phyloP scores from a whole-genome alignment of 2,888 invertebrate genomes.

The Phyto melanocephala region DNA sequence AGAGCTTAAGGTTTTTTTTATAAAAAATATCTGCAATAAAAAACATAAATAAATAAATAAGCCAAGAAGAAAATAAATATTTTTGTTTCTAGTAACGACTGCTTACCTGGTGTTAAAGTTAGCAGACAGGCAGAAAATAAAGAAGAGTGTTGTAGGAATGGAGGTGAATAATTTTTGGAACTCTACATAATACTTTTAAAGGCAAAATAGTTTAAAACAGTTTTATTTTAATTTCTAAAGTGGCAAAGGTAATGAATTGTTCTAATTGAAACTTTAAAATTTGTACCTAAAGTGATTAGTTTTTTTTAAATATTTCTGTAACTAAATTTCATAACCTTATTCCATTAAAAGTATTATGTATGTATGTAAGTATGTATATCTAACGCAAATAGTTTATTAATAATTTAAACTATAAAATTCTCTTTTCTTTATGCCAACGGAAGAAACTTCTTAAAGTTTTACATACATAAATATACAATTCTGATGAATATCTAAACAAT shows the following conservation, averaged over 20 bases:
- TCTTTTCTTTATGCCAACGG: conserved; percentile 28
- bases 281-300: too few species aligned
- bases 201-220: too few species aligned
- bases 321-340: too few species aligned
- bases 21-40: background rate
- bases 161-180: background rate
- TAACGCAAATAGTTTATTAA: too few species aligned
- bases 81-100: background rate
- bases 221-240: too few species aligned
- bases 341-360: too few species aligned
- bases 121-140: conserved; percentile 4
- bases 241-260: too few species aligned
- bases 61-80: too few species aligned
- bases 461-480: conserved; percentile 18
- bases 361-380: too few species aligned
- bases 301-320: too few species aligned
- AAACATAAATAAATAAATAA: background rate
- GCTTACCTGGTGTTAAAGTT: conserved; percentile 2
- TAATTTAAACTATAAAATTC: background rate
- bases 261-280: too few species aligned
- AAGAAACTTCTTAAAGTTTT: conserved; percentile 48
- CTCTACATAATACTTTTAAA: too few species aligned
- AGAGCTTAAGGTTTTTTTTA: conserved; percentile 14
- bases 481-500: conserved; percentile 55
- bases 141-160: background rate